phyloP scores from a whole-genome alignment of 1,140 invertebrate species.

The Thaumatotibia leucotreta region DNA sequence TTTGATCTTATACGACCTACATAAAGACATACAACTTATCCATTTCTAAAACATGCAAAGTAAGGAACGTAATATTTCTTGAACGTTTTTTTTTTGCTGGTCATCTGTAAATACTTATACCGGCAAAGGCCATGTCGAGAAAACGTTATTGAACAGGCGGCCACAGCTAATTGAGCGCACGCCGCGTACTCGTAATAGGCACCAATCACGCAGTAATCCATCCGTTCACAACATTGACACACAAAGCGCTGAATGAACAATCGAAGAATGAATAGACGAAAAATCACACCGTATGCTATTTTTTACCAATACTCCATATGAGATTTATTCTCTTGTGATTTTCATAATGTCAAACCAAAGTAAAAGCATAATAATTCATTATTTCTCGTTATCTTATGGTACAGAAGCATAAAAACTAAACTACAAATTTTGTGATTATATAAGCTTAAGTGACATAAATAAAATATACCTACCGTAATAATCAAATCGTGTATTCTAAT shows the following conservation, averaged over 20 bases:
- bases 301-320: background rate
- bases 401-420: too few species aligned
- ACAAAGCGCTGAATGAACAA: conserved; percentile 9
- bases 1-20: too few species aligned
- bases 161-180: conserved; percentile 1
- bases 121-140: background rate
- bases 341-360: background rate
- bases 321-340: background rate
- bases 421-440: too few species aligned
- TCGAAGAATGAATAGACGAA: background rate
- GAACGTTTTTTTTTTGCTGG: too few species aligned
- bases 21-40: too few species aligned
- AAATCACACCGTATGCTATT: background rate
- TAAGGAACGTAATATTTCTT: too few species aligned
- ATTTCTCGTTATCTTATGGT: too few species aligned
- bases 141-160: background rate
- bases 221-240: conserved; percentile 5
- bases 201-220: conserved; percentile 5
- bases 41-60: too few species aligned
- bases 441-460: too few species aligned
- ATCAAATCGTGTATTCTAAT: too few species aligned
- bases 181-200: background rate
- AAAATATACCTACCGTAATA: too few species aligned
- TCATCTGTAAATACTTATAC: background rate
- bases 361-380: too few species aligned